Base-by-base conservation (phyloP, 2,888 invertebrate species). In the Heterodera filipjevi region DNA sequence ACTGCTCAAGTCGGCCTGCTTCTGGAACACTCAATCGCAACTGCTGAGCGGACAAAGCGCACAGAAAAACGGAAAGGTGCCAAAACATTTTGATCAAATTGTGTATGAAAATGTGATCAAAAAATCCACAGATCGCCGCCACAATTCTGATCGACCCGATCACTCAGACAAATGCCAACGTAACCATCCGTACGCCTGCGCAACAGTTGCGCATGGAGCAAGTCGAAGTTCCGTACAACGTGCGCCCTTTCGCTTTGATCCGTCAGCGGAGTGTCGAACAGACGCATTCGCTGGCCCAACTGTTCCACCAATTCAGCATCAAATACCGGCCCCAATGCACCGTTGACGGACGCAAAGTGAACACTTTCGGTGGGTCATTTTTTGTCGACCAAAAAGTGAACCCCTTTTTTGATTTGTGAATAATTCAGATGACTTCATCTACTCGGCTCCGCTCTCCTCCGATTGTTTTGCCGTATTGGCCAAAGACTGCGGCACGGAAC, bases 391-490 rank as follows among this genome's bases (percentile, higher is more conserved):
- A 33, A 75, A 33, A 14, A 64, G 64, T 66, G 30, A 12, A 19
- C n/a, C 22, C 10, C 0, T 30, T 49, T 22, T 27, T 12, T 12
- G 39, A 19, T n/a, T n/a, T n/a, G n/a, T n/a, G n/a, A n/a, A n/a
- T n/a, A n/a, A n/a, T 75, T 14, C 30, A 75, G 75, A 75, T 33
- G 66, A 75, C 44, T 30, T 66, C 27, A 33, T 53, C 44, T 75
- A 59, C 68, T 22, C 19, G 44, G 19, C 81, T 30, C 70, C 75
- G 46, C 53, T 77, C 66, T 66, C 71, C 74, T 64, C 44, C 39
- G 73, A 79, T 12, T 91, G 90, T 85, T 89, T 87, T 83, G 87
- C 89, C 73, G 86, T 91, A 35, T 80, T 90, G 79, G 89, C 89
- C 82, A 90, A 90, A 85, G 90, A 91, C 83, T 79, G 79, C 77